Base-by-base conservation (phyloP, 2,113 vertebrate genomes). In the Cephalopterus ornatus region DNA sequence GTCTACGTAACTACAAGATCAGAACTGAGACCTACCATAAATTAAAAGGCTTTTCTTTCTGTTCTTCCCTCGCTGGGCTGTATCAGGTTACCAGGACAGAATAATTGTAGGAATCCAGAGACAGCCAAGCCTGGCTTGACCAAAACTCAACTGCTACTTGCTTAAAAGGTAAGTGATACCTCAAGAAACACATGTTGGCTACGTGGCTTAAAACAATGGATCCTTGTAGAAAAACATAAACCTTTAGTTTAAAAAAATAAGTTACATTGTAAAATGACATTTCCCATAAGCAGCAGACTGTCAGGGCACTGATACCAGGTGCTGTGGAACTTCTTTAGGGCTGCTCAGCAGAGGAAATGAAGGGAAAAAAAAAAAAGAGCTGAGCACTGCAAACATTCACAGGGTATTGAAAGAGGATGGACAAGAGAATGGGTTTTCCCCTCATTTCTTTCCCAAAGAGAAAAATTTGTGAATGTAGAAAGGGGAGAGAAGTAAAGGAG, bases 41-140 rank as follows among this genome's bases (percentile, higher is more conserved):
- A 95, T 97, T 96, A 65, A 80, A 93, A 87, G 35, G 63, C 83
- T 88, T 95, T 95, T 77, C 94, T 93, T 96, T 94, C 94, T 86
- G 82, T 95, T 95, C 92, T 77, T 67, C 55, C 72, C 90, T 90
- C 19, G 1, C 61, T 68, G 76, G 39, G 73, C 80, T 78, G 80
- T 32, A 96, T 98, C 88, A 17, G 46, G 93, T 98, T 98, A 97
- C 97, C 89, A 86, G 92, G 89, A 92, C 66, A 46, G 96, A 81
- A 88, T 56, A 63, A 94, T 50, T 6, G 5, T 52, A 89, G 16
- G 42, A 73, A 71, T 74, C 88, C 91, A n/a, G 66, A 86, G 77
- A 82, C 53, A 46, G 93, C 62, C 83, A 75, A 83, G 72, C 80
- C 88, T 66, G 93, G 55, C n/a, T 37, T 33, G 77, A 47, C 58